A percentile compares a stretch with the other conserved stretches of the same genome.
Conservation (phyloP, 2,888 invertebrate species). For the Tetragnatha montana region DNA sequence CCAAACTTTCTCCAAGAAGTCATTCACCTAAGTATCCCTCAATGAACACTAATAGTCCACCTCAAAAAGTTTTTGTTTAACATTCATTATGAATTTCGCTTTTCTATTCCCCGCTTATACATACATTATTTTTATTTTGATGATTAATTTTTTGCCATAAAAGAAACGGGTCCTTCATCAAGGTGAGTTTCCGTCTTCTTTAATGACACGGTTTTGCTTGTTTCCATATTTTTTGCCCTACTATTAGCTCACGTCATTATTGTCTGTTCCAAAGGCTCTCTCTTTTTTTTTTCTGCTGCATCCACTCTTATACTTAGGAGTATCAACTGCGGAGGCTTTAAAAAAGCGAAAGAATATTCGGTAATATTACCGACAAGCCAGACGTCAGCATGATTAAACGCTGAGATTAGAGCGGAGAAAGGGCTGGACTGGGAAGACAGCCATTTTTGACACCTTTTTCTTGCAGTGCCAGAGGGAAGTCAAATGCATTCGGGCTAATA, state of each 20-base stretch:
- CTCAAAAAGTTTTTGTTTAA: slow-evolving; percentile 15
- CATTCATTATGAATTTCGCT: slow-evolving; percentile 25
- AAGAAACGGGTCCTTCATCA: slow-evolving; percentile 10
- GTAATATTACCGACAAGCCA: slow-evolving; percentile 52
- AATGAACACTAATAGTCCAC: slow-evolving; percentile 8
- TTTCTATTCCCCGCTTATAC: slow-evolving; percentile 18
- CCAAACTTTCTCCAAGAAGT: background rate
- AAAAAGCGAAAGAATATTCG: slow-evolving; percentile 40
- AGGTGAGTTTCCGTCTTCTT: slow-evolving; percentile 27
- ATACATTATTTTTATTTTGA: slow-evolving; percentile 15
- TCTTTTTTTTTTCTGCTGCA: slow-evolving; percentile 2
- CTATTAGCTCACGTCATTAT: slow-evolving; percentile 42
- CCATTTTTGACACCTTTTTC: slow-evolving; percentile 17
- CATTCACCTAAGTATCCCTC: slow-evolving; percentile 27
- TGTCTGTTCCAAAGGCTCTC: slow-evolving; percentile 22
- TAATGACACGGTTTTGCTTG: slow-evolving; percentile 36
- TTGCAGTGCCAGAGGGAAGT: background rate
- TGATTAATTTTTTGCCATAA: slow-evolving; percentile 6
- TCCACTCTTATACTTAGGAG: slow-evolving; percentile 43
- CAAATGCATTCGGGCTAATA: too few relatives aligned
- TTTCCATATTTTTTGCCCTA: slow-evolving; percentile 38
- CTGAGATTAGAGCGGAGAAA: slow-evolving; percentile 30
- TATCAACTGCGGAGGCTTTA: slow-evolving; percentile 35
- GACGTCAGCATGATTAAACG: slow-evolving; percentile 48
- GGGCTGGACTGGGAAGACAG: background rate